A percentile compares a stretch with the other conserved stretches of the same genome.
Conservation (phyloP, 2,113 vertebrate genomes). For the Phalacrocorax brasilianus region DNA sequence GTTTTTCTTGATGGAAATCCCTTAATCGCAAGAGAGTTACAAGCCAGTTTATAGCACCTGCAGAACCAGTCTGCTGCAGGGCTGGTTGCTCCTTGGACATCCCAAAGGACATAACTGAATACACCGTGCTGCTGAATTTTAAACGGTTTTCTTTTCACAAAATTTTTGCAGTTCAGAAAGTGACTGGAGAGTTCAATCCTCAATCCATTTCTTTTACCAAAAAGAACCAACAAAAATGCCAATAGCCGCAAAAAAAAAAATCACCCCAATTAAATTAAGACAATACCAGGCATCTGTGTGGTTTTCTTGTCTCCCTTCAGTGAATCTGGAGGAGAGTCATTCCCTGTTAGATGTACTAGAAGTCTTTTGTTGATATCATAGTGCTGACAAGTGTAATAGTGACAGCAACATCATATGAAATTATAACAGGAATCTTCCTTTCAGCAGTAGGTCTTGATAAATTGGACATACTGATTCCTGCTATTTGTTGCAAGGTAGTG, state of each 20-base stretch:
- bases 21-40: neutral
- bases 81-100: neutral
- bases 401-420: constrained; percentile 80
- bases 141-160: neutral
- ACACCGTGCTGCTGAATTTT: neutral
- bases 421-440: constrained; percentile 74
- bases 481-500: constrained; percentile 68
- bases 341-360: constrained; percentile 42
- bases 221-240: neutral
- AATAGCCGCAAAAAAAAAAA: neutral
- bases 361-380: constrained; percentile 76
- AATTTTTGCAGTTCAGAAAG: neutral
- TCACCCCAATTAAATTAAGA: constrained; percentile 27
- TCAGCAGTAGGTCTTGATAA: constrained; percentile 60
- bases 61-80: neutral
- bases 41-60: neutral
- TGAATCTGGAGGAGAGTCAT: constrained; percentile 19
- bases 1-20: neutral
- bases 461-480: constrained; percentile 66
- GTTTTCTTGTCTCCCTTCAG: constrained; percentile 21
- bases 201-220: neutral
- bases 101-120: neutral
- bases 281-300: constrained; percentile 26
- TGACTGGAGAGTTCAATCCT: neutral
- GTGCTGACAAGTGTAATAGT: constrained; percentile 78